Evolutionary conservation across 2,113 vertebrate species (phyloP).

Genomic region (Siphamia tubifer): DNA sequence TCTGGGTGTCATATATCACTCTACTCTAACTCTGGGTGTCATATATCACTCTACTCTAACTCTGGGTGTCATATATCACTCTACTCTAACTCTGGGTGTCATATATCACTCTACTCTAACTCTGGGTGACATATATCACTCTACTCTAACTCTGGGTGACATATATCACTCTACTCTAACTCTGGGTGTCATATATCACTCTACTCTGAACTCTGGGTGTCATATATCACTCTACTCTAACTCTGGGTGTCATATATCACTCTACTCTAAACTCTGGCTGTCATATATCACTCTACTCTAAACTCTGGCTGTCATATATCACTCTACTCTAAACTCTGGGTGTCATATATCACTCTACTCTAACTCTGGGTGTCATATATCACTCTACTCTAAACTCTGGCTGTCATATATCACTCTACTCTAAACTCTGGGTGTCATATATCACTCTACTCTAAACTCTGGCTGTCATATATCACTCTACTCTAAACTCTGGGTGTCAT

Average conservation of each 20-base stretch:
- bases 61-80: constrained; percentile 7
- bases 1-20: constrained; percentile 7
- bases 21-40: too few relatives aligned
- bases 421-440: constrained; percentile 5
- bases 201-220: too few relatives aligned
- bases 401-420: constrained; percentile 7
- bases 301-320: constrained; percentile 2
- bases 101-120: constrained; percentile 1
- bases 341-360: constrained; percentile 6
- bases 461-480: constrained; percentile 10
- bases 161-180: constrained; percentile 1
- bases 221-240: constrained; percentile 4
- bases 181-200: constrained; percentile 7
- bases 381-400: too few relatives aligned
- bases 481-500: constrained; percentile 1
- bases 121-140: constrained; percentile 6
- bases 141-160: too few relatives aligned
- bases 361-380: constrained; percentile 4
- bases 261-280: too few relatives aligned
- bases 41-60: constrained; percentile 1
- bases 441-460: too few relatives aligned
- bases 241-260: constrained; percentile 5
- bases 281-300: constrained; percentile 13
- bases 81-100: too few relatives aligned
- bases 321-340: too few relatives aligned